phyloP scores from a whole-genome alignment of 2,888 invertebrate species.

The Hyalella azteca region DNA sequence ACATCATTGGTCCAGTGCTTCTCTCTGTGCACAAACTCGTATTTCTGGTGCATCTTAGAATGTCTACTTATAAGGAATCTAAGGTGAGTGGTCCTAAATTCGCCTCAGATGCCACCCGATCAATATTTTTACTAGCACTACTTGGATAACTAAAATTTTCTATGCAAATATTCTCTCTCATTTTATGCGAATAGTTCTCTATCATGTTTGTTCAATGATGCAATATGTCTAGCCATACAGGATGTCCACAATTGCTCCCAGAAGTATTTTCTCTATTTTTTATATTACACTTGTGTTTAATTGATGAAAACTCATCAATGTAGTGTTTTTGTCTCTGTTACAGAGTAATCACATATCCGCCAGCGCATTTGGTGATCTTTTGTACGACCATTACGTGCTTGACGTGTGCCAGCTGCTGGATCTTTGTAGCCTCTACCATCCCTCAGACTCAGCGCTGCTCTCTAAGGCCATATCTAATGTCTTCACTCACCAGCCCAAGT shows the following conservation, averaged over 20 bases:
- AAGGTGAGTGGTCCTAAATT: conserved; percentile 65
- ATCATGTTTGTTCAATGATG: background rate
- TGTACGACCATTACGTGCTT: conserved; percentile 80
- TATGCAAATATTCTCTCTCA: background rate
- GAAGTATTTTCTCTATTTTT: background rate
- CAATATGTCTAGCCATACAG: background rate
- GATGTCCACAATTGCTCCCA: background rate
- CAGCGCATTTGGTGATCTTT: conserved; percentile 71
- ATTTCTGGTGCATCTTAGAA: conserved; percentile 75
- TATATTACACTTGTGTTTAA: background rate
- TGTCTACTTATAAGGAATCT: conserved; percentile 80
- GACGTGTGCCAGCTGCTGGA: conserved; percentile 84
- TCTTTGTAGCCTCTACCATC: conserved; percentile 76
- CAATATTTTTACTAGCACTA: too few species aligned
- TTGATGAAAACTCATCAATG: too few species aligned
- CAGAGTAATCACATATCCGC: conserved; percentile 67
- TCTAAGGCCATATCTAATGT: conserved; percentile 72
- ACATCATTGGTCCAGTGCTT: conserved; percentile 67
- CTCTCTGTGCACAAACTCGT: conserved; percentile 68
- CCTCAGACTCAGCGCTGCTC: conserved; percentile 69
- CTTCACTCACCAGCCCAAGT: conserved; percentile 73
- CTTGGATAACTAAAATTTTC: background rate
- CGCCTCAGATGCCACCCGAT: background rate
- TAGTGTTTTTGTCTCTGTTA: too few species aligned
- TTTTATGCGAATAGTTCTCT: background rate